These are phyloP conservation scores for Torymus tubicola DNA, from an alignment of 2,888 invertebrate genomes.

Conservation along the genomic window DNA sequence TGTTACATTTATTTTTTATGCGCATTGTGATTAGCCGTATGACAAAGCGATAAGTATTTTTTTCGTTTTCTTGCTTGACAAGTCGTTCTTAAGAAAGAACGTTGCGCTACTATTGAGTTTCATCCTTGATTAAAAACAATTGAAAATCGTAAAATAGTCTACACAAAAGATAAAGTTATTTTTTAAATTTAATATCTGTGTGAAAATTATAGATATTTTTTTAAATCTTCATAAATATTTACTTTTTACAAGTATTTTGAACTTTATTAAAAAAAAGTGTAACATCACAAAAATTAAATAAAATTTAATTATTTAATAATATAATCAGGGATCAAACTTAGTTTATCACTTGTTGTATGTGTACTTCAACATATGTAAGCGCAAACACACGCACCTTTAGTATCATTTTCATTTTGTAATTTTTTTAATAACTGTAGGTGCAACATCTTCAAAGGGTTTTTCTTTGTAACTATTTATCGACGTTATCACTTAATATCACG, in stretches of 20 bases:
- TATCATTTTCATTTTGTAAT: constrained; percentile 5
- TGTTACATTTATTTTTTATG: not conserved
- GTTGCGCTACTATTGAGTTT: no score
- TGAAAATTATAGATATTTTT: no score
- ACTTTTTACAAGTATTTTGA: not conserved
- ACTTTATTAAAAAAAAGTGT: no score
- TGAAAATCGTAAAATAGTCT: no score
- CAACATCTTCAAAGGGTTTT: constrained; percentile 1
- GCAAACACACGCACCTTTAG: not conserved
- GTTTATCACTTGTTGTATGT: not conserved
- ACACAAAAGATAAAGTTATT: no score
- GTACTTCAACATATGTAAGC: not conserved
- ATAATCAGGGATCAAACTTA: not conserved
- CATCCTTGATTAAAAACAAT: no score
- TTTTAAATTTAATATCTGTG: no score
- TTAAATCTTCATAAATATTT: not conserved
- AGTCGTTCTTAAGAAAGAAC: no score
- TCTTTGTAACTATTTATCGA: constrained; percentile 1
- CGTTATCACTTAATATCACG: constrained; percentile 31
- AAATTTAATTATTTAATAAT: not conserved
- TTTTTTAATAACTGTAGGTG: constrained; percentile 24
- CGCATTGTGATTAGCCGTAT: not conserved
- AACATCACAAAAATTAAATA: no score
- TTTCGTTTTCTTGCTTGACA: not conserved
- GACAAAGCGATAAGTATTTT: constrained; percentile 1